Evolutionary conservation across 2,888 invertebrate genomes (phyloP), one percentile per base, ranked within the genome.

Genomic region (Thera britannica): DNA sequence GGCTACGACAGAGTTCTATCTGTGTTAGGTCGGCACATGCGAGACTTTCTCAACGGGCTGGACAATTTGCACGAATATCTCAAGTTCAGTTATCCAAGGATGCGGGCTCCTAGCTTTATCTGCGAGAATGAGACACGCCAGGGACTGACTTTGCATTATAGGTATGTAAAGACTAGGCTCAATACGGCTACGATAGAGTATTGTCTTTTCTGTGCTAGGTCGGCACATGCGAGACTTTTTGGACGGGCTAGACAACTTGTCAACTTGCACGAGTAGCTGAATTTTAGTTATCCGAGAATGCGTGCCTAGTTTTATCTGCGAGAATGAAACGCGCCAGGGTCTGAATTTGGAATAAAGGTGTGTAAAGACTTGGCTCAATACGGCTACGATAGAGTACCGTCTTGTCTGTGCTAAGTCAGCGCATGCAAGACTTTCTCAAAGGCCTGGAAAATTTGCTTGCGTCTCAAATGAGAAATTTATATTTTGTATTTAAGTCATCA

Each of bases 51-150:
- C 2, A 99, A 99, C 84, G 98, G 98, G 0, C 93, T 99, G 77
- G 99, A 99, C 90, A 99, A 99, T 92, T 94, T 99, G 36, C 99
- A 99, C 87, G 99, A 99, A 87, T 99, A 99, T 87, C 94, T 99
- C 58, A 97, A 99, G 88, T 98, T 98, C 92, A 98, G 98, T 63
- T 99, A 99, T 85, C 98, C 98, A 0, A 95, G 93, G 71, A 96
- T 96, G 96, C 92, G 97, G 74, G 99, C 99, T 0, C 99, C 99
- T 0, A 98, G 98, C 63, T 99, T 99, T 87, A 99, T 98, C 78
- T 98, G 98, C 83, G 99, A 99, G 88, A 98, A 98, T 83, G 99
- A 99, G 88, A 97, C 98, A 0, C 95, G 97, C 65, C 97, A 97
- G 82, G 99, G 99, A 0, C 92, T 99, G 71, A 98, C 98, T 0